Conservation (phyloP, 2,113 vertebrate genomes). For the Strigops habroptila region DNA sequence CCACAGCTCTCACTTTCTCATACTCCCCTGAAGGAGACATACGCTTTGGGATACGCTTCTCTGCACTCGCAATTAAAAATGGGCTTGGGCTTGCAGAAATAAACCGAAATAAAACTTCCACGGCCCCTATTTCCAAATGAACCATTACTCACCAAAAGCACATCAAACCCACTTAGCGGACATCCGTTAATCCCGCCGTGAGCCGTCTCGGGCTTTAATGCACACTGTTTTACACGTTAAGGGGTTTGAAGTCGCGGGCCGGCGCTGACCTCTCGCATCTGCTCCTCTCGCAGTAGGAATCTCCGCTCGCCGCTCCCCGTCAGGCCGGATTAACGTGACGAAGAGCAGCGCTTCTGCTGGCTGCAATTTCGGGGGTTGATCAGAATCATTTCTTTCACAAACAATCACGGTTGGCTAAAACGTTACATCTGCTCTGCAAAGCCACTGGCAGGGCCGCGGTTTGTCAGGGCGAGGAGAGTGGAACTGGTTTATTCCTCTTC, state of each 20-base stretch:
- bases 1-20: not conserved
- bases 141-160: constrained; percentile 73
- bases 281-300: constrained; percentile 81
- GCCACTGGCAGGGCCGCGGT: constrained; percentile 82
- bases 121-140: constrained; percentile 62
- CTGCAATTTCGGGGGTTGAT: constrained; percentile 90
- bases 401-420: constrained; percentile 97
- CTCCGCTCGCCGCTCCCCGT: constrained; percentile 87
- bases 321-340: constrained; percentile 87
- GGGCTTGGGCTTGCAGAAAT: constrained; percentile 22
- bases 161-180: constrained; percentile 84
- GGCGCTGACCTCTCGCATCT: constrained; percentile 83
- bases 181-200: constrained; percentile 86
- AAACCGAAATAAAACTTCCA: constrained; percentile 12
- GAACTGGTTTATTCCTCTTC: constrained; percentile 64
- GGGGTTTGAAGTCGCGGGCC: constrained; percentile 84
- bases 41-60: not conserved
- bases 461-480: constrained; percentile 67
- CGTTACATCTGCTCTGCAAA: constrained; percentile 91
- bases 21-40: not conserved
- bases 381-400: constrained; percentile 98
- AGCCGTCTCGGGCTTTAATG: constrained; percentile 83
- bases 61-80: constrained; percentile 42
- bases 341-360: constrained; percentile 84
- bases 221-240: constrained; percentile 90